Evolutionary conservation across 1,140 invertebrate species (phyloP).

Genomic region (Nephila pilipes): DNA sequence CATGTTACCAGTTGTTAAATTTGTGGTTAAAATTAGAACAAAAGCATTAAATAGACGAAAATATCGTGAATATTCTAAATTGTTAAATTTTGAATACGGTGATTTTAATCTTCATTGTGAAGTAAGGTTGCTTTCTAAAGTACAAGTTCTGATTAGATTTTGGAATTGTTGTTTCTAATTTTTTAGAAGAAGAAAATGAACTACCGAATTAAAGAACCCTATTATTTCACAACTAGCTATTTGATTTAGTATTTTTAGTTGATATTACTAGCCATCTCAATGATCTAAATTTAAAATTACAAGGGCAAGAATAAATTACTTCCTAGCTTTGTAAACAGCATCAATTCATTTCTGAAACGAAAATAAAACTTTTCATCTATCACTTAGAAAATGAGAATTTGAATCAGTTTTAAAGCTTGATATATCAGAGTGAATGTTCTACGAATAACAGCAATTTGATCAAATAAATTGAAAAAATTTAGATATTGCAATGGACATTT

Average conservation of each 20-base stretch:
- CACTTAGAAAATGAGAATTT: background rate
- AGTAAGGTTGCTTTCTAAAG: background rate
- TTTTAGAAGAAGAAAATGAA: background rate
- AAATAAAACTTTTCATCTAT: constrained; percentile 34
- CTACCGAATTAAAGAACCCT: background rate
- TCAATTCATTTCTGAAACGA: constrained; percentile 47
- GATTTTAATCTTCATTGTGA: background rate
- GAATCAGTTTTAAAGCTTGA: background rate
- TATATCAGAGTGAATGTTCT: constrained; percentile 13
- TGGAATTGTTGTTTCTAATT: background rate
- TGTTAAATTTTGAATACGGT: background rate
- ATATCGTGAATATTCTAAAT: background rate
- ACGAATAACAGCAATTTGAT: constrained; percentile 25
- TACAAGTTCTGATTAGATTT: background rate
- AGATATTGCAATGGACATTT: constrained; percentile 9
- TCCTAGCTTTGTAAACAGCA: constrained; percentile 28
- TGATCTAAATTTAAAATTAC: constrained; percentile 39
- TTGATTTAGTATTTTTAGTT: constrained; percentile 46
- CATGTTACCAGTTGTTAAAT: background rate
- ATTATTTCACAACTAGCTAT: background rate
- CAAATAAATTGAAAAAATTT: background rate
- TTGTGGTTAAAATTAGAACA: background rate
- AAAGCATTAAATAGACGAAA: background rate
- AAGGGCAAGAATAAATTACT: constrained; percentile 49
- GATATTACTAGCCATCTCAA: constrained; percentile 8